These are phyloP conservation scores for Calameuta filiformis DNA, from an alignment of 2,888 invertebrate genomes.

Conservation along the genomic window DNA sequence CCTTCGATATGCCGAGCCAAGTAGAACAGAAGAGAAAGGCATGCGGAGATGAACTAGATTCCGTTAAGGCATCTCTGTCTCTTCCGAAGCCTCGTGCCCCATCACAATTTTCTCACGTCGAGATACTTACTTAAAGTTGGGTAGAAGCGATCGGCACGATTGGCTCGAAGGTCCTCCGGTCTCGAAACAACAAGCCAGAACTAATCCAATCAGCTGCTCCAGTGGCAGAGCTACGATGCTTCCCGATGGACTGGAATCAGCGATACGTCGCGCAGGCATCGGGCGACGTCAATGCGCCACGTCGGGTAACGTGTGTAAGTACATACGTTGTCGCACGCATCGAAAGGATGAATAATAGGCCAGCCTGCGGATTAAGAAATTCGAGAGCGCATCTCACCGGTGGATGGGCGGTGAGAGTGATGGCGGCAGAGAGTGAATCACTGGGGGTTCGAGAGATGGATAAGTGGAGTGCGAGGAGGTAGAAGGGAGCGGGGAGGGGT, in stretches of 20 bases:
- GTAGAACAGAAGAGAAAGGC: constrained; percentile 67
- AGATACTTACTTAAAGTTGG: neutral
- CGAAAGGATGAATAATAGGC: too few relatives aligned
- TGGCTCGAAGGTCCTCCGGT: neutral
- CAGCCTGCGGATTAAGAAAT: too few relatives aligned
- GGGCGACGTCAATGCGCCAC: neutral
- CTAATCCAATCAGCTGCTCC: too few relatives aligned
- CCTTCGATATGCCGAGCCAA: constrained; percentile 40
- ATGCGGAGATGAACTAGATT: constrained; percentile 65
- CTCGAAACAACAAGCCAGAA: too few relatives aligned
- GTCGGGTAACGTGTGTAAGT: too few relatives aligned
- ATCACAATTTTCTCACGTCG: constrained; percentile 20
- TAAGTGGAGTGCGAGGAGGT: neutral
- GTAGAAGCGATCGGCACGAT: neutral
- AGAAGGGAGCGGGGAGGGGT: too few relatives aligned
- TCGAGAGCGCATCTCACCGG: too few relatives aligned
- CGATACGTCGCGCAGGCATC: too few relatives aligned
- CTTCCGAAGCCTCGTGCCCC: constrained; percentile 29
- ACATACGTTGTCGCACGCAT: too few relatives aligned
- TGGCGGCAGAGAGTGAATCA: neutral
- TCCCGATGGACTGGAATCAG: too few relatives aligned
- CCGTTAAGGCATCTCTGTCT: constrained; percentile 25
- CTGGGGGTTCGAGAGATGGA: neutral
- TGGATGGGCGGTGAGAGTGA: too few relatives aligned
- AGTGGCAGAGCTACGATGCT: too few relatives aligned